phyloP scores from a whole-genome alignment of 1,140 invertebrate species.

The Heliconius congener region DNA sequence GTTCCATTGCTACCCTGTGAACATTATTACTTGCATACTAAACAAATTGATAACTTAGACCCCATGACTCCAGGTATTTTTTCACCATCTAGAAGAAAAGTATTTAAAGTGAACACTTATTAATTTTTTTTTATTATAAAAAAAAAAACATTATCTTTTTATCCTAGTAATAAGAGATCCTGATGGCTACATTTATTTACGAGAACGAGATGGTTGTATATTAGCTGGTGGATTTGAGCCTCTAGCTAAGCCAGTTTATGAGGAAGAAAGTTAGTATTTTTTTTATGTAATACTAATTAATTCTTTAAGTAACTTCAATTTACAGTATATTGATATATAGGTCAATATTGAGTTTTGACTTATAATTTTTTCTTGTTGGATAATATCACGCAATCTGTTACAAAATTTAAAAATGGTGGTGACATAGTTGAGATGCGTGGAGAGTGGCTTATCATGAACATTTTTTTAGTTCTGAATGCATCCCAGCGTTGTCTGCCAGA shows the following conservation, averaged over 20 bases:
- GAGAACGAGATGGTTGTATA: constrained; percentile 90
- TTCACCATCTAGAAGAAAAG: too few relatives aligned
- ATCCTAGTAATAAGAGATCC: constrained; percentile 91
- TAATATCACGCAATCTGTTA: too few relatives aligned
- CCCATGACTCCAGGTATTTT: constrained; percentile 86
- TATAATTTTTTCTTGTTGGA: too few relatives aligned
- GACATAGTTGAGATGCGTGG: too few relatives aligned
- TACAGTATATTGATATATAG: too few relatives aligned
- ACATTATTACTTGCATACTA: constrained; percentile 95
- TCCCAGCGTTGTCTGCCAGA: constrained; percentile 84
- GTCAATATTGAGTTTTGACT: too few relatives aligned
- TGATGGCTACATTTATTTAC: constrained; percentile 93
- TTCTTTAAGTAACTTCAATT: neutral
- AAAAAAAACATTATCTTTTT: neutral
- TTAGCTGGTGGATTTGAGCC: constrained; percentile 94
- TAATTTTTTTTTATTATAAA: neutral
- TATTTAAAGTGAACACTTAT: constrained; percentile 20
- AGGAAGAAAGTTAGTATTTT: constrained; percentile 82
- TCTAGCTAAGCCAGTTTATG: constrained; percentile 93
- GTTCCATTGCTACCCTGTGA: constrained; percentile 96
- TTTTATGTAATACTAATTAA: neutral
- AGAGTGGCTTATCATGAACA: too few relatives aligned
- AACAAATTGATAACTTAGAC: constrained; percentile 87
- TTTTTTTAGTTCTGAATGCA: constrained; percentile 41
- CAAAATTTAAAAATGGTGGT: too few relatives aligned